These are phyloP conservation scores for Puffinus mauretanicus DNA, from an alignment of 2,113 vertebrate species.

Conservation along the genomic window DNA sequence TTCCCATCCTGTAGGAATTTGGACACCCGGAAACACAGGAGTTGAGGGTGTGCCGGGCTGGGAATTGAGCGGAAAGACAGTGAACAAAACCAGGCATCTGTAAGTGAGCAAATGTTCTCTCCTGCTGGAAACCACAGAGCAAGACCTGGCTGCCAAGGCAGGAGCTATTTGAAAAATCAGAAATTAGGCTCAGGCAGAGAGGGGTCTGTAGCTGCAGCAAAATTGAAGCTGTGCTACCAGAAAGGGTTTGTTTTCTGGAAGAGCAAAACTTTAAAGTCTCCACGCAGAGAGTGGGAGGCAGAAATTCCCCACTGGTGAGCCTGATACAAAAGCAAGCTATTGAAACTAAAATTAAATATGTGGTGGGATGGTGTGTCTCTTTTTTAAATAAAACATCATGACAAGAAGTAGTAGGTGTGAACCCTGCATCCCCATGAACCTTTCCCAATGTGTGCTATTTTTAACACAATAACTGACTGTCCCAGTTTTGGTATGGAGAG, in stretches of 20 bases:
- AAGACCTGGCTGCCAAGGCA: neutral
- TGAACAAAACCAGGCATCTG: neutral
- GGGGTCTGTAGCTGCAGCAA: neutral
- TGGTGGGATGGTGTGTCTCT: neutral
- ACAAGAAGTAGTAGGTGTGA: neutral
- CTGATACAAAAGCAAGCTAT: conserved; percentile 3
- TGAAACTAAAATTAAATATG: neutral
- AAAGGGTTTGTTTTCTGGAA: neutral
- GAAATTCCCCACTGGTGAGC: neutral
- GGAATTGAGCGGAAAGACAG: neutral
- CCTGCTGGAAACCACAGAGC: neutral
- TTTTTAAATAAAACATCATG: neutral
- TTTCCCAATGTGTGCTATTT: neutral
- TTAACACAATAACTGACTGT: neutral
- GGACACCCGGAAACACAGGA: neutral
- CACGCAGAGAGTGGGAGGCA: neutral
- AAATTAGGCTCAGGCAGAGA: neutral
- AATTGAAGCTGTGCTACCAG: neutral
- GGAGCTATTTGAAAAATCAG: neutral
- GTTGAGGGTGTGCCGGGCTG: neutral
- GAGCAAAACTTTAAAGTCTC: neutral
- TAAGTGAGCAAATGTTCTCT: conserved; percentile 24
- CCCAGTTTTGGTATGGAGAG: neutral
- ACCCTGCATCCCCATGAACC: neutral
- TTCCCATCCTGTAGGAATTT: neutral